Base-by-base conservation (phyloP, 1,140 invertebrate species). In the Tetraneura akinire region DNA sequence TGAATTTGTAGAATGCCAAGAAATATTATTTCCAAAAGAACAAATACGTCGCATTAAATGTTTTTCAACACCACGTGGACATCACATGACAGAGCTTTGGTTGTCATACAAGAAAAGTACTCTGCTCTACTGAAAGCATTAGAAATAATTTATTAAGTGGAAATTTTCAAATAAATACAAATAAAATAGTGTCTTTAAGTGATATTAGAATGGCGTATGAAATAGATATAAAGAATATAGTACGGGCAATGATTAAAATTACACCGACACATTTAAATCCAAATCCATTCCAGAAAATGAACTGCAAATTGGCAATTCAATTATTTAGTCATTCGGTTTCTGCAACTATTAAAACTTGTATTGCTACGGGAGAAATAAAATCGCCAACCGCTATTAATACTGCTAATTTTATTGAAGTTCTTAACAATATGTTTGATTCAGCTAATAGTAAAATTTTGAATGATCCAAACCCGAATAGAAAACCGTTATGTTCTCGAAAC, bases 261-360 rank as follows among this genome's bases (percentile, higher is more conserved):
- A 29, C 21, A 26, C 1, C 21, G 13, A 62, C 21, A 23, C 57
- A 29, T 11, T 26, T 62, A 26, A 57, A n/a, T 23, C 53, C 53
- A 6, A 23, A 23, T 57, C 53, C 53, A 10, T 57, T 57, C 10
- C 53, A 57, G 10, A n/a, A 18, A 14, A 57, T 57, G 53, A 21
- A 21, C 32, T 64, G 60, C 5, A 64, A 64, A 37, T 14, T 64
- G 0, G 60, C 26, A 14, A 32, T 64, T 18, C 60, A 64, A 64
- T 37, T 64, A 29, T 29, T 64, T 11, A 64, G 60, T 64, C 16
- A 64, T 32, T 64, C 29, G 16, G 62, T 66, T 32, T 32, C 29
- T 18, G 62, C 29, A 66, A n/a, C 37, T 10, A 66, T 66, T 10
- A 42, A 66, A 66, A 66, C 62, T 66, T 66, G 62, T 14, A 66